phyloP scores from a whole-genome alignment of 2,797 vertebrate genomes.

The Pelodytes ibericus region DNA sequence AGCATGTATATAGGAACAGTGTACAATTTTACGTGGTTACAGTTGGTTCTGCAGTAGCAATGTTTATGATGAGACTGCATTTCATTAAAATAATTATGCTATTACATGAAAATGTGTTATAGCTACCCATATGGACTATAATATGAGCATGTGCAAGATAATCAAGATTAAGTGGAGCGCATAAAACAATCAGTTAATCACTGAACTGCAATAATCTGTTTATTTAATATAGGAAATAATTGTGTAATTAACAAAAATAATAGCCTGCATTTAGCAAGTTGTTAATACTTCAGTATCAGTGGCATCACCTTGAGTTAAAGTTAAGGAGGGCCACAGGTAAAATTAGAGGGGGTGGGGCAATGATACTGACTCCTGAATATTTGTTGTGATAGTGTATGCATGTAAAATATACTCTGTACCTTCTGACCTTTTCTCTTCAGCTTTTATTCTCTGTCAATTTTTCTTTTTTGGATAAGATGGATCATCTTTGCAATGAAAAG shows the following conservation, averaged over 20 bases:
- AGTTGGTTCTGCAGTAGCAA: too few species aligned
- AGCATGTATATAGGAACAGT: too few species aligned
- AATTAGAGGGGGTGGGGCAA: background rate
- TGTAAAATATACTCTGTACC: too few species aligned
- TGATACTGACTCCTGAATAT: too few species aligned
- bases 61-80: background rate
- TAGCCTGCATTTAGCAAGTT: background rate
- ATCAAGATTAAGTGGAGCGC: constrained; percentile 7
- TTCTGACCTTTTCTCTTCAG: too few species aligned
- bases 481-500: too few species aligned
- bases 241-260: constrained; percentile 2
- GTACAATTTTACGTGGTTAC: too few species aligned
- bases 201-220: constrained; percentile 4
- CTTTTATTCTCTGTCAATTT: too few species aligned
- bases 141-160: constrained; percentile 2
- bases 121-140: background rate
- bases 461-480: too few species aligned
- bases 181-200: constrained; percentile 3
- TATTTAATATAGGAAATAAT: background rate
- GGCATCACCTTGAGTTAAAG: background rate
- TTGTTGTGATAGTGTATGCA: too few species aligned
- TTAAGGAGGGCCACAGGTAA: background rate
- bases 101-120: background rate
- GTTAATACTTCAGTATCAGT: background rate
- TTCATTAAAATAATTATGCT: background rate